Base-by-base conservation (phyloP, 2,888 invertebrate genomes). In the Melinaea menophilus region DNA sequence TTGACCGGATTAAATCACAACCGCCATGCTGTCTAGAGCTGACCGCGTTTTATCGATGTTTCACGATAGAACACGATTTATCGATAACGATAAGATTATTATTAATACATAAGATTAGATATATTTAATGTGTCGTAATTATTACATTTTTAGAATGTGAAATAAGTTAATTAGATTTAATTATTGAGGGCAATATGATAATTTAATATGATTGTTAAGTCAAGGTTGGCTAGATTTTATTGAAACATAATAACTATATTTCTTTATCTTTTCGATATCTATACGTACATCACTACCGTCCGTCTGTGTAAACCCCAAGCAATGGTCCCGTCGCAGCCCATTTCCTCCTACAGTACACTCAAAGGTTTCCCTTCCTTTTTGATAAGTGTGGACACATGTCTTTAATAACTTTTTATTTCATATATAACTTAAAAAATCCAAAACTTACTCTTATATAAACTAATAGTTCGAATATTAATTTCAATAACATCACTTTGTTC, bases 1-100 rank as follows among this genome's bases (percentile, higher is more conserved):
- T 84, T 81, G 84, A 79, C 79, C 81, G 84, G 82, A 79, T 84
- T 81, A 79, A 79, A 79, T 81, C 80, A 79, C 76, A 75, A 81
- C 79, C 82, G 83, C 79, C 84, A 78, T 75, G 79, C 83, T 69
- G 86, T 86, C 86, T 86, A 85, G 85, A 76, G 83, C 68, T 81
- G 82, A 72, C 75, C 75, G 74, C 73, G 73, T 73, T 75, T 73
- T 82, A 79, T 83, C 81, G 82, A 80, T 77, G 11, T 78, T 77
- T 74, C 69, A 75, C 74, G 70, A 22, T 22, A 22, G 22, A 22
- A 22, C 22, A 22, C 22, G 22, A 22, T 22, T 22, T 73, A 65
- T 71, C 56, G 34, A 55, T 55, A 62, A 63, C 63, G 55, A 47
- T 58, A 58, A 47, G 55, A 63, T 63, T 60, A 58, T 31, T 47